Evolutionary conservation across 1,140 invertebrate genomes (phyloP).

Genomic region (Eueides isabella): DNA sequence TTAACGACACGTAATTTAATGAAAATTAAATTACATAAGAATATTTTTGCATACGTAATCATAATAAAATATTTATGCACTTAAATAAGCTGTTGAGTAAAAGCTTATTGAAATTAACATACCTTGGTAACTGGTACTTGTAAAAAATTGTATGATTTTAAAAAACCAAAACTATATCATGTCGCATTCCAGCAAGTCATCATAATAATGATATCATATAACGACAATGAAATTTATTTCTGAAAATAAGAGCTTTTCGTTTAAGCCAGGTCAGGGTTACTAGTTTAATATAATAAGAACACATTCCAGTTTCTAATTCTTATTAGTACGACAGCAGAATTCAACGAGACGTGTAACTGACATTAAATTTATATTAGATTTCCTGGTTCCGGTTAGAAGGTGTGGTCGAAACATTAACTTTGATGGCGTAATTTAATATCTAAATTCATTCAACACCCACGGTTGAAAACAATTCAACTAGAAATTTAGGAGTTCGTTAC

Average conservation of each 20-base stretch:
- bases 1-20: not conserved
- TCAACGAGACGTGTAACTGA: not conserved
- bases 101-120: no score
- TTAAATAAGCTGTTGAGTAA: no score
- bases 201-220: not conserved
- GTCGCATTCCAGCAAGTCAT: no score
- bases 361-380: slow-evolving; percentile 2
- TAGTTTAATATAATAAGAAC: not conserved
- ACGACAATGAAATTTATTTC: no score
- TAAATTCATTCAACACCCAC: slow-evolving; percentile 23
- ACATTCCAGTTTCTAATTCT: not conserved
- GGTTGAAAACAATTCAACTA: not conserved
- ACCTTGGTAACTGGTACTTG: no score
- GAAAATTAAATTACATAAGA: not conserved
- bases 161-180: no score
- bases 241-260: not conserved
- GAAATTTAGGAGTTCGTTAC: not conserved
- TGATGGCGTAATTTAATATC: slow-evolving; percentile 30
- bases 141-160: no score
- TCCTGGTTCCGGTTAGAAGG: not conserved
- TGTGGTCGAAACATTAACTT: slow-evolving; percentile 2
- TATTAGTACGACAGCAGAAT: not conserved
- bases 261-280: not conserved
- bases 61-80: no score
- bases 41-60: no score